A percentile compares a stretch with the other conserved stretches of the same genome.
Evolutionary conservation across 2,113 vertebrate genomes (phyloP).

Genomic region (Mormyrus iriodes): DNA sequence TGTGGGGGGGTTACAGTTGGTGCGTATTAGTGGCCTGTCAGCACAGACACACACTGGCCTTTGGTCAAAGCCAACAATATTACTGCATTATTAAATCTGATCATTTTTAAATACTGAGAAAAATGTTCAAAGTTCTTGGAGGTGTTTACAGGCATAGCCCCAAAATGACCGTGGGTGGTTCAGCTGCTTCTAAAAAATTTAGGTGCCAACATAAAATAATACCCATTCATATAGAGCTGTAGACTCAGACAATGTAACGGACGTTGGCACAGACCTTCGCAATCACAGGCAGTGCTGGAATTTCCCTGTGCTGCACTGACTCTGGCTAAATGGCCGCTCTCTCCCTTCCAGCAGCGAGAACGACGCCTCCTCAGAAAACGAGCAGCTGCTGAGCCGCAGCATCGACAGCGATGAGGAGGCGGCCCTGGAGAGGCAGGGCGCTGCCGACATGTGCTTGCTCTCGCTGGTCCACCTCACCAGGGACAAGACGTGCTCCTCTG

Average conservation of each 20-base stretch:
- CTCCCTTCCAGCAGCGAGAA: slow-evolving; percentile 74
- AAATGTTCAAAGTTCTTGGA: slow-evolving; percentile 8
- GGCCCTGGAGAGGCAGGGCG: slow-evolving; percentile 79
- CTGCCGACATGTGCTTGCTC: slow-evolving; percentile 80
- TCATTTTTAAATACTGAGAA: not conserved
- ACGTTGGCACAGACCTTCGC: not conserved
- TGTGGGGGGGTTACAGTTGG: not conserved
- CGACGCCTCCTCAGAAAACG: slow-evolving; percentile 93
- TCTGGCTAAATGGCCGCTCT: not conserved
- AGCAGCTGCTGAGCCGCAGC: slow-evolving; percentile 88
- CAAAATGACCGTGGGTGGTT: not conserved
- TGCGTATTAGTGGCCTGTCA: not conserved
- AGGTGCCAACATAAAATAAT: not conserved
- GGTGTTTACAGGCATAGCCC: not conserved
- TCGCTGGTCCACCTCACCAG: slow-evolving; percentile 82
- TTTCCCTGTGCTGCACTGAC: not conserved
- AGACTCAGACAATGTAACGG: not conserved
- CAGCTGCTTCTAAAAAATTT: not conserved
- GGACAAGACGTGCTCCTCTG: slow-evolving; percentile 61
- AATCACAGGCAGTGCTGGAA: not conserved
- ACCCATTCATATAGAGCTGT: not conserved
- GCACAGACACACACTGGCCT: not conserved
- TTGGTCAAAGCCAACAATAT: not conserved
- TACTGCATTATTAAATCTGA: not conserved
- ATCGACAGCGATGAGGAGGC: slow-evolving; percentile 95